Percentiles rank a stretch among this genome's conserved stretches.
Conservation (phyloP, 2,888 invertebrate genomes). For the Acanthosepion pharaonis region DNA sequence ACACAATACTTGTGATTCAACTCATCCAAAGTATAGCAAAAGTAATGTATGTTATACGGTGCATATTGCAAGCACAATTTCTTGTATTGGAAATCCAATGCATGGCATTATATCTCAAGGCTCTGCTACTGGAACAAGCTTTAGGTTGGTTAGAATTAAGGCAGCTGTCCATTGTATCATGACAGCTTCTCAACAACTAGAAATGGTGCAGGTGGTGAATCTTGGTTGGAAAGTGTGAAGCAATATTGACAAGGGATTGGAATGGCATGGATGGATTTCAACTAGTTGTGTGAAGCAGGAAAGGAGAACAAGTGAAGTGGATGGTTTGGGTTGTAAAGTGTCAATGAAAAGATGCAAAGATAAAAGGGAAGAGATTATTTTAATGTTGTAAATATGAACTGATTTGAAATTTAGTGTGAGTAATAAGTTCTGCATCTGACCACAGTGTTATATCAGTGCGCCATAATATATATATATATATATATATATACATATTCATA, state of each 20-base stretch:
- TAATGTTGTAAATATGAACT: too few species aligned
- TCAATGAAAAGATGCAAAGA: not conserved
- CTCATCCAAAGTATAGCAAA: too few species aligned
- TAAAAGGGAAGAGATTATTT: not conserved
- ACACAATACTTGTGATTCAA: too few species aligned
- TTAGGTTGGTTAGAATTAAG: not conserved
- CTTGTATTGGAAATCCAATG: not conserved
- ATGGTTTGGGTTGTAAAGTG: not conserved
- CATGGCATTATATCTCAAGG: not conserved
- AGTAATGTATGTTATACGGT: not conserved
- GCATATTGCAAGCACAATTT: not conserved
- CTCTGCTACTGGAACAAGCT: not conserved
- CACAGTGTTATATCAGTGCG: too few species aligned
- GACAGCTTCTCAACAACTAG: not conserved
- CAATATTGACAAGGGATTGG: not conserved
- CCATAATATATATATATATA: too few species aligned
- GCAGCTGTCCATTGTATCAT: not conserved
- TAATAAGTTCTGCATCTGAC: too few species aligned
- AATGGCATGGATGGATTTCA: not conserved
- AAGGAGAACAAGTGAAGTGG: not conserved
- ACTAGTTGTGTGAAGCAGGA: not conserved
- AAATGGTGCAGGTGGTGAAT: not conserved
- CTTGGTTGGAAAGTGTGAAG: not conserved
- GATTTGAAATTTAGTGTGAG: too few species aligned
- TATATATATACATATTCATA: too few species aligned